phyloP scores from a whole-genome alignment of 53 echinoderm and acorn worm species.

The Stichopus horrens region DNA sequence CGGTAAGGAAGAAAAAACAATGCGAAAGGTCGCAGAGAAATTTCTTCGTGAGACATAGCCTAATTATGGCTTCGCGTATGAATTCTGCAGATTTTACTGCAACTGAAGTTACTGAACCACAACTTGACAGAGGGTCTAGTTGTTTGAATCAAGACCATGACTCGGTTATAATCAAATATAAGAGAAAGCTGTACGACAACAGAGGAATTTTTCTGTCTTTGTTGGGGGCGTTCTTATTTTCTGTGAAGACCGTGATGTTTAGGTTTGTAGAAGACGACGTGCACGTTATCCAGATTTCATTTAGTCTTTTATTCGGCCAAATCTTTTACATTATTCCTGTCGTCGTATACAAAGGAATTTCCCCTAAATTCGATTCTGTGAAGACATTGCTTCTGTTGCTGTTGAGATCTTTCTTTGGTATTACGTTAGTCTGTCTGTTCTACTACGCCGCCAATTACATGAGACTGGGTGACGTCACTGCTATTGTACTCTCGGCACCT shows the following conservation, averaged over 20 bases:
- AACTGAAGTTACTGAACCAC: too few species aligned
- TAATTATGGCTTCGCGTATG: too few species aligned
- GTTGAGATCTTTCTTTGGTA: background rate
- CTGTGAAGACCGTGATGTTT: background rate
- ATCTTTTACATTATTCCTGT: background rate
- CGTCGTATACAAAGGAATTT: background rate
- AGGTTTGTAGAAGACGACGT: constrained; percentile 11
- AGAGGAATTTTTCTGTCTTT: background rate
- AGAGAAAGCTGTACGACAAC: background rate
- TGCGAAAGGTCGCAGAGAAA: too few species aligned
- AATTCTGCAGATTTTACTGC: too few species aligned
- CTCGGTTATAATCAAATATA: background rate
- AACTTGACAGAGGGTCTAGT: too few species aligned
- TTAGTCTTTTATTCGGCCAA: background rate
- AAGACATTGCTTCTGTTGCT: background rate
- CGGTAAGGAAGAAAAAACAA: too few species aligned
- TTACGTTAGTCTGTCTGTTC: background rate
- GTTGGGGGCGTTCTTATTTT: background rate
- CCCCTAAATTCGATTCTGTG: background rate
- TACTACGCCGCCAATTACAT: background rate
- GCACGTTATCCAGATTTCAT: background rate
- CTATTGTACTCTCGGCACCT: background rate
- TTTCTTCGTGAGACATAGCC: too few species aligned
- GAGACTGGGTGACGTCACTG: background rate
- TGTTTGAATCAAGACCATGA: too few species aligned